Evolutionary conservation across 2,888 invertebrate species (phyloP), one percentile per base, ranked within the genome.

Genomic region (Lacanobia wlatinum): DNA sequence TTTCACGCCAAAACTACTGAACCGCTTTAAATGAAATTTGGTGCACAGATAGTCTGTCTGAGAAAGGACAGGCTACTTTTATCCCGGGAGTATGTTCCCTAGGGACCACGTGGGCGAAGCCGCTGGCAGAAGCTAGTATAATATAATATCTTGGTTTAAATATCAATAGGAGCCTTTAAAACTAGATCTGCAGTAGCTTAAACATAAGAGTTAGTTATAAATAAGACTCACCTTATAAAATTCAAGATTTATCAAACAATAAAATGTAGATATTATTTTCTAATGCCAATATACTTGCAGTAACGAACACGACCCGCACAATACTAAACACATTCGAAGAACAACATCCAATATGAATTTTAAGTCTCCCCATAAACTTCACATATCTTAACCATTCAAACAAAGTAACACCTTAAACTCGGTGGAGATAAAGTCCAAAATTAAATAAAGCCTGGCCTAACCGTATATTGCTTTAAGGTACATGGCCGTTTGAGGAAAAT

Each of bases 291-390:
- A 46, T 46, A 34, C 75, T 72, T 64, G 70, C 73, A 68, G n/a
- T 68, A 52, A 58, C 73, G n/a, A 56, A 66, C 73, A 56, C 79
- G 28, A 56, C n/a, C 38, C 18, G 48, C 60, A 64, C 69, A 50
- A 40, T 46, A 80, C 82, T 82, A 69, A 82, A 43, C 55, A 56
- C 9, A 52, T 64, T 70, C 74, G 0, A 56, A 58, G 58, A 70
- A 73, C 23, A 48, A 53, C 60, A 50, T 67, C 52, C 69, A 64
- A 78, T 66, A 60, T 69, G 68, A 78, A 80, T 77, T 76, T 70
- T 55, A 78, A 78, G 16, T 65, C 28, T 68, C 64, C 60, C 76
- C 43, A 61, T 50, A 62, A 52, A 62, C 5, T 64, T 59, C n/a
- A 53, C 63, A 61, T 68, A 48, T 18, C 12, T 61, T 1, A 28